These are phyloP conservation scores for Drosophila ironensis DNA, from an alignment of 1,140 invertebrate species.

Conservation along the genomic window DNA sequence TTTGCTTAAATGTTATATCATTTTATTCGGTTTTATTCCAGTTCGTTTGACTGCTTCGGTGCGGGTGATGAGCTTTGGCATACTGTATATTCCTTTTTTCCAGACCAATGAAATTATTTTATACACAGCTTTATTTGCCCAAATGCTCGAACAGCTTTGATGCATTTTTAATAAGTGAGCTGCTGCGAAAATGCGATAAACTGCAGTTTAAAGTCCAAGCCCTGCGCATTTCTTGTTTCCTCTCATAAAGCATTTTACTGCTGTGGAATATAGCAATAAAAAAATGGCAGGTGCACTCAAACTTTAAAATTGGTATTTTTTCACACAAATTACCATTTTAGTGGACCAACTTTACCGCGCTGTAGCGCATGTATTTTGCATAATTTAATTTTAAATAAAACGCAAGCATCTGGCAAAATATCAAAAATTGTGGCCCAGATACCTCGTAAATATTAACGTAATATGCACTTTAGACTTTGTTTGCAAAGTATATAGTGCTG, in stretches of 20 bases:
- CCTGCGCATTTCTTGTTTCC: too few species aligned
- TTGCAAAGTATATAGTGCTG: too few species aligned
- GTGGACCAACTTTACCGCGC: too few species aligned
- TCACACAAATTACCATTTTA: too few species aligned
- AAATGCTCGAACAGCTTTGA: constrained; percentile 20
- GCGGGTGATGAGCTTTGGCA: constrained; percentile 1
- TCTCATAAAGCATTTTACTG: too few species aligned
- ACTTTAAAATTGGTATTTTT: too few species aligned
- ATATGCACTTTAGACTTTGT: too few species aligned
- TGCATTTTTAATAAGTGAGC: constrained; percentile 22
- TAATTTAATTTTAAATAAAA: background rate
- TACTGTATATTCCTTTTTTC: constrained; percentile 3
- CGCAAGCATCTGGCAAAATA: background rate
- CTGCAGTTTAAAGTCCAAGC: too few species aligned
- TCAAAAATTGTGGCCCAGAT: too few species aligned
- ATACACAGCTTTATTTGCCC: constrained; percentile 25
- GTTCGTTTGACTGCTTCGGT: constrained; percentile 2
- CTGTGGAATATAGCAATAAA: too few species aligned
- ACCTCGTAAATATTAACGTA: background rate
- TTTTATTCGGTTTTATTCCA: constrained; percentile 16
- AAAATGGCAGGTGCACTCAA: too few species aligned
- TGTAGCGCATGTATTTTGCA: background rate
- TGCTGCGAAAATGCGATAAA: background rate
- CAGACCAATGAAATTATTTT: constrained; percentile 4
- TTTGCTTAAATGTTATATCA: constrained; percentile 30